phyloP scores from a whole-genome alignment of 2,888 invertebrate species.

The Perizoma flavofasciatum region DNA sequence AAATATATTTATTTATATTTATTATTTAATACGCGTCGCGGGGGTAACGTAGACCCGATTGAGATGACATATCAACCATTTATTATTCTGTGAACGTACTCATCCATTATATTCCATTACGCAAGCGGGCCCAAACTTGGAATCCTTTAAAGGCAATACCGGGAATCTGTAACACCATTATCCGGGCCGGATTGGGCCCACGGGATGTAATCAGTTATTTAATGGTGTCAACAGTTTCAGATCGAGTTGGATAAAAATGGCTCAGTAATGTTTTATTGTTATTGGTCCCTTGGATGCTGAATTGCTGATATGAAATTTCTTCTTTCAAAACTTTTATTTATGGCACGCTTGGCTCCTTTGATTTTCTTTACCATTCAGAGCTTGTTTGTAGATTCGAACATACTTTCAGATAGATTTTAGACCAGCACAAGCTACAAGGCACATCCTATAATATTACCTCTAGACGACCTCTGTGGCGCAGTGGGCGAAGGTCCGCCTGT shows the following conservation, averaged over 20 bases:
- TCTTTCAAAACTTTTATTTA: neutral
- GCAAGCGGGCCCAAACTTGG: conserved; percentile 8
- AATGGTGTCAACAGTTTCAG: conserved; percentile 49
- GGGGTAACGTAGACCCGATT: too few species aligned
- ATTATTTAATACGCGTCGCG: too few species aligned
- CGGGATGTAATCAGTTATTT: conserved; percentile 63
- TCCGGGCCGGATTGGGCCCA: conserved; percentile 49
- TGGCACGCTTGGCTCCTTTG: neutral
- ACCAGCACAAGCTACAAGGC: too few species aligned
- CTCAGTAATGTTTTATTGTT: conserved; percentile 15
- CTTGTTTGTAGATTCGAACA: too few species aligned
- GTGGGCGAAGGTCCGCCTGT: too few species aligned
- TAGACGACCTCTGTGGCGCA: too few species aligned
- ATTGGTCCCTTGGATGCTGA: conserved; percentile 9
- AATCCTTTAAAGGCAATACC: conserved; percentile 21
- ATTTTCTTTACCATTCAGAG: too few species aligned
- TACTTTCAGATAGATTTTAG: too few species aligned
- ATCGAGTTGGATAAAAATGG: conserved; percentile 25
- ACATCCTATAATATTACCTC: too few species aligned
- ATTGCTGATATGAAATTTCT: neutral
- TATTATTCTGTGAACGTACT: too few species aligned
- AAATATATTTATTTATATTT: too few species aligned
- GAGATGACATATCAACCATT: too few species aligned
- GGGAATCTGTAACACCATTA: conserved; percentile 16
- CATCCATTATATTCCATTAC: neutral